Conservation (phyloP, 2,113 vertebrate species). For the Hypocryptadius cinnamomeus region DNA sequence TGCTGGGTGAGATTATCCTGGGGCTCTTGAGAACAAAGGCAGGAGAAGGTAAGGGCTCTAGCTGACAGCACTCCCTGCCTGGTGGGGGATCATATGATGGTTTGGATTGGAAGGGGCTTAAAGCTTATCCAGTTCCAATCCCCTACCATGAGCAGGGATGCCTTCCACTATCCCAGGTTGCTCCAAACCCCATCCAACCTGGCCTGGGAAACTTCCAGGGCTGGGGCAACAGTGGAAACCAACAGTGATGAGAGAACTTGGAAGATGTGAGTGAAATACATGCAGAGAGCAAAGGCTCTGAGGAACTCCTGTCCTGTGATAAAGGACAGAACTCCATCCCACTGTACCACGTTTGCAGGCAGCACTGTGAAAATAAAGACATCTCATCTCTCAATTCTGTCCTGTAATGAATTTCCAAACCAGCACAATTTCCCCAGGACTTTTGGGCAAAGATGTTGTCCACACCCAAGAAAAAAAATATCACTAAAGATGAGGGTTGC, state of each 20-base stretch:
- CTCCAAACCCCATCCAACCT: neutral
- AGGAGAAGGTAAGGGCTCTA: neutral
- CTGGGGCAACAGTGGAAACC: neutral
- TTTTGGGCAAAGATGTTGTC: neutral
- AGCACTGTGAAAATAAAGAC: neutral
- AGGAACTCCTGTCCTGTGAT: neutral
- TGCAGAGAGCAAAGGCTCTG: neutral
- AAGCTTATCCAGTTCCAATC: neutral
- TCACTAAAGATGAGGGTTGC: neutral
- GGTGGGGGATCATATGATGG: neutral
- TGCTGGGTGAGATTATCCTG: neutral
- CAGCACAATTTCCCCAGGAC: neutral
- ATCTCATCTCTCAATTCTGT: neutral
- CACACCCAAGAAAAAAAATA: neutral
- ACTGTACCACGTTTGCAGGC: neutral
- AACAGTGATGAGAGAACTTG: neutral
- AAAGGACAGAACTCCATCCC: neutral
- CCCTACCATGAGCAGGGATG: neutral
- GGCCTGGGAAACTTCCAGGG: neutral
- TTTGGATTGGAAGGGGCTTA: neutral
- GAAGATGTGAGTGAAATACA: neutral
- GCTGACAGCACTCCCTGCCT: neutral
- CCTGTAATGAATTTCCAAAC: neutral
- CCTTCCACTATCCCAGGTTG: neutral
- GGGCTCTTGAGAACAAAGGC: neutral